Base-by-base conservation (phyloP, 1,140 invertebrate species). In the Nasonia longicornis region DNA sequence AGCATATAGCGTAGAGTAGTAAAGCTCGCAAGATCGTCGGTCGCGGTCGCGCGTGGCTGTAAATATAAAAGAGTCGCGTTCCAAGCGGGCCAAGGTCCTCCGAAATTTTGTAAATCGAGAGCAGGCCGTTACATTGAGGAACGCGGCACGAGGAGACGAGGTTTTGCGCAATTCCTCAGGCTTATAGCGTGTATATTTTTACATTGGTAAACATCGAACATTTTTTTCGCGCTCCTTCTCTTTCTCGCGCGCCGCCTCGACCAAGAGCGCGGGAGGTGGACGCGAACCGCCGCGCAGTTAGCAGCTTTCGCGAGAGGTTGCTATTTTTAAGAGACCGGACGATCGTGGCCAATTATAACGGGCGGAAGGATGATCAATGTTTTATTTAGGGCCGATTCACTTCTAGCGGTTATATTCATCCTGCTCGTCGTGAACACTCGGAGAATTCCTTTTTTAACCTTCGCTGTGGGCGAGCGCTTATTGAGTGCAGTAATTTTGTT, bases 1-100 rank as follows among this genome's bases (percentile, higher is more conserved):
- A n/a, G 22, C 16, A n/a, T 64, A 64, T 64, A 64, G 26, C 26
- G 64, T 66, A n/a, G 26, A 26, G 26, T 70, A 71, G 52, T 69
- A 78, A 71, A 72, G 29, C 29, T 58, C 64, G 64, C 26, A 64
- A 58, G 20, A 58, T 58, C 52, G 35, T 82, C 63, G 70, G 76
- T 73, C 76, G 70, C 71, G 69, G 70, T 35, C 76, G n/a, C 66
- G 70, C 26, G 35, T 31, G 16, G 35, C 16, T 70, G 76, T 78
- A 82, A 78, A 82, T 82, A 82, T 82, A 82, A 82, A 78, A 82
- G 58, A 67, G 58, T 52, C 22, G 45, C 20, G 76, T 58, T 79
- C 64, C 77, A 82, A 82, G 7, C 77, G 71, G 81, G 81, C 77
- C 81, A 82, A 82, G 81, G 81, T 82, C 42, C 72, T 76, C 35